Evolutionary conservation across 30 jellyfish, hydroid and myxozoan genomes (phyloP), one percentile per base, ranked within the genome.

Genomic region (Rhopilema esculentum): DNA sequence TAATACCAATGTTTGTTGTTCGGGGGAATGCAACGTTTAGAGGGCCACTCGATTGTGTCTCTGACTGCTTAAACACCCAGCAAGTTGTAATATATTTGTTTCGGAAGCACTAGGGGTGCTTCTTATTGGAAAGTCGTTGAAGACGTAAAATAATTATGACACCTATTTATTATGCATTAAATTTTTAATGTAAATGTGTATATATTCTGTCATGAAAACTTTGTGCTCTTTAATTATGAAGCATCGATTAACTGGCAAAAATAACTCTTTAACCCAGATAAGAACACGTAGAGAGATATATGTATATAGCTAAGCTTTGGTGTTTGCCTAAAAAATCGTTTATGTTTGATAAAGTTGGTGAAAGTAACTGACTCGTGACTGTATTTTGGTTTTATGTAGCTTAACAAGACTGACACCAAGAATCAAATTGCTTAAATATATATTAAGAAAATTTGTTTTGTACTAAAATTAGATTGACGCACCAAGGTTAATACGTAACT

Each of bases 81-180:
- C 77, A 16, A 15, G 33, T 67, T 30, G 77, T 23, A 15, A 24
- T 40, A 16, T 31, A 73, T 73, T 32, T 40, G 17, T n/a, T 18
- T 30, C 25, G 32, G 40, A 40, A 48, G 69, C 70, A 31, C 69
- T 0, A 4, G 12, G 57, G 57, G 12, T 2, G 57, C 57, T 40
- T 12, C 12, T 40, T 2, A 2, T 40, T 2, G 57, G 9, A 40
- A 40, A 40, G 90, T 66, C 90, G 74, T 66, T 49, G 28, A 21
- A 66, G 90, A 80, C 80, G 74, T 12, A 28, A 80, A 80, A 80
- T 65, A 40, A 33, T 65, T 21, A 80, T 19, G 63, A 80, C 90
- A 80, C 90, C 67, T 80, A 80, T 80, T 80, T 80, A 80, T 80
- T 80, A 80, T 65, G 90, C 90, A 80, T 65, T 32, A 80, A 66